These are phyloP conservation scores for Habrosyne pyritoides DNA, from an alignment of 2,888 invertebrate genomes.

Conservation along the genomic window DNA sequence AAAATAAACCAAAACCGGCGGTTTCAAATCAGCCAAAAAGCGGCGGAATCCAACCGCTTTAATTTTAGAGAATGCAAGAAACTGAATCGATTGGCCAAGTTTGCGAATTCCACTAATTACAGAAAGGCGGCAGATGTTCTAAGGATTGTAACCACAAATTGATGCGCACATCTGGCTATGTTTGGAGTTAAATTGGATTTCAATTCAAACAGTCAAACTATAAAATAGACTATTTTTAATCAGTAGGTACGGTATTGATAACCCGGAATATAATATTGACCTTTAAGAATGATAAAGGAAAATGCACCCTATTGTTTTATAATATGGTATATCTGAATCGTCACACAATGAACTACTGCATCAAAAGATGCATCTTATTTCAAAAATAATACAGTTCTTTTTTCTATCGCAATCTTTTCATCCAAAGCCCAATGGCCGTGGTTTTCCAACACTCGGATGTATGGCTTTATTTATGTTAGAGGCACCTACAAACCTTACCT, in stretches of 20 bases:
- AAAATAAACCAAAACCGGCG: neutral
- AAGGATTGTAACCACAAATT: conserved; percentile 11
- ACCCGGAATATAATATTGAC: too few relatives aligned
- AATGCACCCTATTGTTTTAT: too few relatives aligned
- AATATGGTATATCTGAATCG: too few relatives aligned
- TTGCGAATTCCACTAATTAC: conserved; percentile 11
- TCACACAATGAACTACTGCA: too few relatives aligned
- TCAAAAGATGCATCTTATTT: too few relatives aligned
- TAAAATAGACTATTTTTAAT: neutral
- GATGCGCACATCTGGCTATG: conserved; percentile 13
- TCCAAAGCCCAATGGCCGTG: too few relatives aligned
- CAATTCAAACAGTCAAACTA: neutral
- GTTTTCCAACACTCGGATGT: too few relatives aligned
- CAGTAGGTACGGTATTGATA: neutral
- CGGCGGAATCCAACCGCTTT: neutral
- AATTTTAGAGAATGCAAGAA: conserved; percentile 1
- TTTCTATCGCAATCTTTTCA: too few relatives aligned
- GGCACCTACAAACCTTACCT: too few relatives aligned
- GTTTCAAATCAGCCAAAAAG: neutral
- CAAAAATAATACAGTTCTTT: too few relatives aligned
- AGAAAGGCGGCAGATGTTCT: conserved; percentile 7
- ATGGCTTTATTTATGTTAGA: too few relatives aligned
- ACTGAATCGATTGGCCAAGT: conserved; percentile 11
- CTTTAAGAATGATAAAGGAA: too few relatives aligned
- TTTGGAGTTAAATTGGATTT: conserved; percentile 1